Conservation (phyloP, 2,888 invertebrate genomes). For the Nymphalis polychloros region DNA sequence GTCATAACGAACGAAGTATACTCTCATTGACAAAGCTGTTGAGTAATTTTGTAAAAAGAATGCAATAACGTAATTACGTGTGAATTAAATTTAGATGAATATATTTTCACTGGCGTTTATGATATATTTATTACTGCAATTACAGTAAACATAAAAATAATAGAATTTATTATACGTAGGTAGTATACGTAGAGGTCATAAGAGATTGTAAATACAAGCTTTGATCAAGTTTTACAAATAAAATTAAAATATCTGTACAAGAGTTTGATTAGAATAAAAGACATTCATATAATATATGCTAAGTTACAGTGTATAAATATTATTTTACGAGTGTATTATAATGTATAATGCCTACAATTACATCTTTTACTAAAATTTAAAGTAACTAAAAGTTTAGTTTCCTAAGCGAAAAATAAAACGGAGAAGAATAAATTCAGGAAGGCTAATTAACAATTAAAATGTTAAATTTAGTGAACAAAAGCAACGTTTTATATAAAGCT, state of each 20-base stretch:
- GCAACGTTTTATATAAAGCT: slow-evolving; percentile 40
- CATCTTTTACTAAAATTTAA: no score
- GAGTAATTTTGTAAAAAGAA: slow-evolving; percentile 4
- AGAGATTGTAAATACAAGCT: no score
- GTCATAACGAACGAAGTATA: slow-evolving; percentile 12
- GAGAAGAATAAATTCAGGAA: neutral
- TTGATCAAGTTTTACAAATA: no score
- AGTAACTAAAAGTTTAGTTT: no score
- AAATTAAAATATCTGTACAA: no score
- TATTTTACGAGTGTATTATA: no score
- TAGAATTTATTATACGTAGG: neutral
- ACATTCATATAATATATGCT: no score
- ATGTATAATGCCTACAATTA: no score
- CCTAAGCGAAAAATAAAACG: neutral
- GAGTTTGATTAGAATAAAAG: no score
- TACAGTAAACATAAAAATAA: neutral
- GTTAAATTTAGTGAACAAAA: slow-evolving; percentile 24
- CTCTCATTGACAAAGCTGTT: slow-evolving; percentile 18
- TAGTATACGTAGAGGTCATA: no score
- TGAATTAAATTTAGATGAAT: neutral
- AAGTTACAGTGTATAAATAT: no score
- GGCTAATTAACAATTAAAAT: neutral
- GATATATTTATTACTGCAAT: neutral
- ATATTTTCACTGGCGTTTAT: neutral
- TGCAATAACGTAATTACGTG: neutral